Percentiles rank a stretch among this genome's conserved stretches.
These are phyloP conservation scores for Zelostemma sp. DNA, from an alignment of 1,140 invertebrate species.

Conservation along the genomic window DNA sequence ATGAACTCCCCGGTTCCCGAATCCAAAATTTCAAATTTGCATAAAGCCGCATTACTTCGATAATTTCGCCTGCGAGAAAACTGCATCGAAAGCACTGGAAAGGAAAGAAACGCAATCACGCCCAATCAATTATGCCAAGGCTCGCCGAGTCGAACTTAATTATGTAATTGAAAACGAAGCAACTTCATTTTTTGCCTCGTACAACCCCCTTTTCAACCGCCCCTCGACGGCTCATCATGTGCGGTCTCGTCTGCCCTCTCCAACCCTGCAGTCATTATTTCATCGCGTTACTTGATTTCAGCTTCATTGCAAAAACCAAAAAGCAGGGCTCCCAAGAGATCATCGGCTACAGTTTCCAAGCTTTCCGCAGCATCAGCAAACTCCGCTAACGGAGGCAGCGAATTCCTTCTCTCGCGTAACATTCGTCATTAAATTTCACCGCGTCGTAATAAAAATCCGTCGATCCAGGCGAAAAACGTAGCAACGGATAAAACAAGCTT, in stretches of 20 bases:
- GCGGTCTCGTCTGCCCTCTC: not conserved
- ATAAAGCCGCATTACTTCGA: no score
- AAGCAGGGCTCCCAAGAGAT: not conserved
- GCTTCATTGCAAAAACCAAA: not conserved
- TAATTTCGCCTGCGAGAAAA: no score
- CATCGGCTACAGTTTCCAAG: not conserved
- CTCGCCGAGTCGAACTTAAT: not conserved
- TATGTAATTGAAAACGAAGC: not conserved
- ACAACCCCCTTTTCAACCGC: not conserved
- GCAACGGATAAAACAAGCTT: no score
- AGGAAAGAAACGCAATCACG: not conserved
- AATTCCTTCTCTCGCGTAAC: not conserved
- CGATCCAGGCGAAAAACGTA: no score
- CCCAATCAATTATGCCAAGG: not conserved
- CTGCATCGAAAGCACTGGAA: no score
- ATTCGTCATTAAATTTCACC: no score
- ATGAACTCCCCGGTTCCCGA: no score
- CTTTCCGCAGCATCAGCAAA: no score
- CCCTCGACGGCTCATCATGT: not conserved
- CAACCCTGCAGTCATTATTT: not conserved
- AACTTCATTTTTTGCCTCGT: not conserved
- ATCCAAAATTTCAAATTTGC: no score
- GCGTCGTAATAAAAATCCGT: no score
- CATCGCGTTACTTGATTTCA: not conserved
- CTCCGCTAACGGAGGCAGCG: not conserved